Percentiles rank a stretch among this genome's conserved stretches.
Conservation (phyloP, 23 tunicate species). For the Corella eumyota region DNA sequence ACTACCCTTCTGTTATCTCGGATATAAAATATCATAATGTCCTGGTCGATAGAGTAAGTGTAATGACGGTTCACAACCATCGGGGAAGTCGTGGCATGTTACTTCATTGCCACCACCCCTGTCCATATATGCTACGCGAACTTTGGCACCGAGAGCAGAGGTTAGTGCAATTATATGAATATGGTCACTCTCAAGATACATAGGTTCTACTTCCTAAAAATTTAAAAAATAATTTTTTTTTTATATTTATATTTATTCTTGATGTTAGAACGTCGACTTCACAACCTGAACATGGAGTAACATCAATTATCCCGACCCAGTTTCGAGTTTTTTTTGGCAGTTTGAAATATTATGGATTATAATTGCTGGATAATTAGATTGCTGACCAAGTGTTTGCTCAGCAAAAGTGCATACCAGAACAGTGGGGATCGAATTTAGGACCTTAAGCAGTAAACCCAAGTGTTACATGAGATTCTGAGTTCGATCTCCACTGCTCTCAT, state of each 20-base stretch:
- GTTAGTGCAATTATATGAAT: slow-evolving; percentile 78
- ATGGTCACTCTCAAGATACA: slow-evolving; percentile 89
- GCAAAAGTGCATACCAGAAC: too few relatives aligned
- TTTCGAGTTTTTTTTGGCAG: too few relatives aligned
- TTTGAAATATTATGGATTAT: too few relatives aligned
- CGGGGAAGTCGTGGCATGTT: slow-evolving; percentile 76
- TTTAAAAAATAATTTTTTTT: background rate
- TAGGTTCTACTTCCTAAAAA: slow-evolving; percentile 87
- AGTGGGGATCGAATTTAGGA: too few relatives aligned
- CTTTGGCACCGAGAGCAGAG: slow-evolving; percentile 37
- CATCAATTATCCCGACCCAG: too few relatives aligned
- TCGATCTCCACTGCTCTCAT: too few relatives aligned
- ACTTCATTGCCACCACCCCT: slow-evolving; percentile 33
- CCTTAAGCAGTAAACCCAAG: background rate
- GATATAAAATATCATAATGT: slow-evolving; percentile 76
- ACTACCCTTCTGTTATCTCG: slow-evolving; percentile 56
- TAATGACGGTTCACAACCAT: slow-evolving; percentile 49
- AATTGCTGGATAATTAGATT: too few relatives aligned
- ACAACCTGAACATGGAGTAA: too few relatives aligned
- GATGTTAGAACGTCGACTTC: too few relatives aligned
- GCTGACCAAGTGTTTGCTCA: too few relatives aligned
- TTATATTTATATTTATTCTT: too few relatives aligned
- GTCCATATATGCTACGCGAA: slow-evolving; percentile 82
- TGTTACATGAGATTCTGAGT: background rate
- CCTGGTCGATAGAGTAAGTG: slow-evolving; percentile 85